Percentiles rank a stretch among this genome's conserved stretches.
These are phyloP conservation scores for Sylvietta virens DNA, from an alignment of 2,113 vertebrate genomes.

Conservation along the genomic window DNA sequence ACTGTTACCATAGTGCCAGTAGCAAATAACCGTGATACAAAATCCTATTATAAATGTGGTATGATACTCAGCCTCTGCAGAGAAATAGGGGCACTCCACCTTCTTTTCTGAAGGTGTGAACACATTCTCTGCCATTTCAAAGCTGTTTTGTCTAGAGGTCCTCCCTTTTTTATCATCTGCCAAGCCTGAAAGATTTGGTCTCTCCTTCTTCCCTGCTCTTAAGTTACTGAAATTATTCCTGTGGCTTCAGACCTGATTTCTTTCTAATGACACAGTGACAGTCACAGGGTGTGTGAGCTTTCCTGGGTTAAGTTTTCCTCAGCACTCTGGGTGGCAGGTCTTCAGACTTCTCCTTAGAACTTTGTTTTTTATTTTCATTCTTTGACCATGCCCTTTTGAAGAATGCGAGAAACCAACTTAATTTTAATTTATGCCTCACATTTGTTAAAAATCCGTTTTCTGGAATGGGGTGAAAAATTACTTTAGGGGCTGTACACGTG, in stretches of 20 bases:
- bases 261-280: neutral
- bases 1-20: neutral
- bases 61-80: neutral
- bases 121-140: neutral
- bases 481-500: accelerated
- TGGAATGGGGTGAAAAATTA: neutral
- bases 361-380: neutral
- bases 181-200: neutral
- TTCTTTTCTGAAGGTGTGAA: neutral
- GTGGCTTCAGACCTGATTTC: neutral
- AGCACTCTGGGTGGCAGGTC: neutral
- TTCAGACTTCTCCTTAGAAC: neutral
- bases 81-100: neutral
- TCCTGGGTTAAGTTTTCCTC: neutral
- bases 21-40: neutral
- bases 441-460: neutral
- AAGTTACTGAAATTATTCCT: neutral
- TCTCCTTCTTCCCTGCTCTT: neutral
- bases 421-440: neutral
- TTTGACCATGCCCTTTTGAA: neutral
- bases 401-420: neutral
- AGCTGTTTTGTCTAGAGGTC: neutral
- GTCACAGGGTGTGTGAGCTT: neutral
- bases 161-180: neutral
- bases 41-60: neutral